A percentile compares a stretch with the other conserved stretches of the same genome.
Conservation (phyloP, 92 coral and sea anemone genomes). For the Metridium senile region DNA sequence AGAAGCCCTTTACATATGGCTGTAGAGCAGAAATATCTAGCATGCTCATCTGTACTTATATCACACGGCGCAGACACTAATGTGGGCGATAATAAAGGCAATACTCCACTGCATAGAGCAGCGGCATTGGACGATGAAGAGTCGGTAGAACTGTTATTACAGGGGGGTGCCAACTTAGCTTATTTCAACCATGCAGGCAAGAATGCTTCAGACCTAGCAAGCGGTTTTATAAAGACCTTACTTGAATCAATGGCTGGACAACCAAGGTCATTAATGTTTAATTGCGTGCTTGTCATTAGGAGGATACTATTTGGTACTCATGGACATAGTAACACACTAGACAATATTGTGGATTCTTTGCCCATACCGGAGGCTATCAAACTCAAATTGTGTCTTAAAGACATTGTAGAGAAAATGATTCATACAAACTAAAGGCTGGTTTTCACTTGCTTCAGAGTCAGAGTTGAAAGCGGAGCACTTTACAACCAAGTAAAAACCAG, state of each 20-base stretch:
- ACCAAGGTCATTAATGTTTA: constrained; percentile 37
- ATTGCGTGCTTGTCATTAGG: constrained; percentile 43
- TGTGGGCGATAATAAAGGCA: constrained; percentile 41
- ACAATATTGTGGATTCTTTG: constrained; percentile 7
- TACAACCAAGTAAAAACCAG: no score
- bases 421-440: not conserved
- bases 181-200: constrained; percentile 42
- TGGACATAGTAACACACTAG: constrained; percentile 7
- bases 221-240: constrained; percentile 22
- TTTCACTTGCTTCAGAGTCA: not conserved
- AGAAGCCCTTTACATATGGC: constrained; percentile 55
- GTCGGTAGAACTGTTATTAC: constrained; percentile 46
- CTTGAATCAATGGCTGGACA: constrained; percentile 38
- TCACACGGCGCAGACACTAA: constrained; percentile 37
- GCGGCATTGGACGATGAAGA: constrained; percentile 32
- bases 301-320: constrained; percentile 7
- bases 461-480: no score
- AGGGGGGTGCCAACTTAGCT: constrained; percentile 49
- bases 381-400: constrained; percentile 14
- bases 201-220: constrained; percentile 36
- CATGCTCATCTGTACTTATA: constrained; percentile 38
- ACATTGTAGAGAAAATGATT: constrained; percentile 11
- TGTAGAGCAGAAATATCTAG: constrained; percentile 32
- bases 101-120: constrained; percentile 55
- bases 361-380: constrained; percentile 34